Evolutionary conservation across 2,888 invertebrate genomes (phyloP).

Genomic region (Antheraea yamamai): DNA sequence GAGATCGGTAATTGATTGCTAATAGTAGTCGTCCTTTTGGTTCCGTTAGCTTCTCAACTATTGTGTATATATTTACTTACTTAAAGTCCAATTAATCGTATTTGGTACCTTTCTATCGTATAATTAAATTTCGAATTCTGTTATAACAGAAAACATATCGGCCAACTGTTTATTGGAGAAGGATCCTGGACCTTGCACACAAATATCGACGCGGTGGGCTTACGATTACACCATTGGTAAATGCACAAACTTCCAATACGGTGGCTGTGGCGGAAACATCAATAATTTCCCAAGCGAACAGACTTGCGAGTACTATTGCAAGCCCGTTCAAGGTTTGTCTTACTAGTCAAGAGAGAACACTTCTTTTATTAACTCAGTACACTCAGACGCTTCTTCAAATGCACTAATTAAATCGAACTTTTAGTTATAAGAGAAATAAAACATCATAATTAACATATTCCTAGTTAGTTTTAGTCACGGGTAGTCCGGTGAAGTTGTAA

Average conservation of each 20-base stretch:
- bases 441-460: background rate
- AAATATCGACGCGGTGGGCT: slow-evolving; percentile 83
- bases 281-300: slow-evolving; percentile 88
- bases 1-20: no score
- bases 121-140: background rate
- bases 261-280: slow-evolving; percentile 91
- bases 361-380: background rate
- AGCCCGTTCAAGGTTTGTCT: slow-evolving; percentile 59
- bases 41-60: no score
- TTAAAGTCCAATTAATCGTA: background rate
- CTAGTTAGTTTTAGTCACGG: background rate
- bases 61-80: no score
- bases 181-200: slow-evolving; percentile 86
- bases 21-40: no score
- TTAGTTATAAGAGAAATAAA: background rate
- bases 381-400: background rate
- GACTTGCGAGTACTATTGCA: slow-evolving; percentile 87
- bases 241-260: slow-evolving; percentile 90
- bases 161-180: slow-evolving; percentile 86
- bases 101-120: background rate
- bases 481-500: no score
- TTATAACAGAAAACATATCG: slow-evolving; percentile 41
- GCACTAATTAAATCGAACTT: background rate
- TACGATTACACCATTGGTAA: slow-evolving; percentile 87
- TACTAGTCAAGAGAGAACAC: background rate